Evolutionary conservation across 2,113 vertebrate species (phyloP).

Genomic region (Cyrtonyx montezumae): DNA sequence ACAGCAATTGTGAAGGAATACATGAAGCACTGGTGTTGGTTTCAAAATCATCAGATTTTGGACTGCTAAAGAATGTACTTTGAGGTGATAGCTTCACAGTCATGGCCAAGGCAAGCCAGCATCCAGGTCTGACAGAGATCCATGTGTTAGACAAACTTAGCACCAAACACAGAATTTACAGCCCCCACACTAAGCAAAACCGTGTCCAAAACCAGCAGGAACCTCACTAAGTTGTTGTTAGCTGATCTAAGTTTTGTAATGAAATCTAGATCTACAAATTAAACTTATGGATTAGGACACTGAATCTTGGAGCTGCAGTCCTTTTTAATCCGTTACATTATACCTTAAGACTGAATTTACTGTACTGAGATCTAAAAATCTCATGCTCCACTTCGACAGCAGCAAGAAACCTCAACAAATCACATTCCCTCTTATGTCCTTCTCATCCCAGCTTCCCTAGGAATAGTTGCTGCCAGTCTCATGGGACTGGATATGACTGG

Average conservation of each 20-base stretch:
- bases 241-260: background rate
- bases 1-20: background rate
- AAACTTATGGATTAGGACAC: background rate
- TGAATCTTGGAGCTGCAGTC: background rate
- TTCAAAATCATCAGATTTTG: background rate
- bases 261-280: background rate
- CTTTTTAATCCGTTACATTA: background rate
- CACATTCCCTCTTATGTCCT: background rate
- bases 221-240: background rate
- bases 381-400: background rate
- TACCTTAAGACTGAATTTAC: background rate
- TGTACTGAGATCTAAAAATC: background rate
- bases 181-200: background rate
- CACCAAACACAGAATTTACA: accelerated
- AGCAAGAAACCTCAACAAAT: background rate
- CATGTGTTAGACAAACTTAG: background rate
- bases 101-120: background rate
- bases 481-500: background rate
- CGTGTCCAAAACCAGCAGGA: background rate
- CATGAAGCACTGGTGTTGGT: background rate
- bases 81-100: background rate
- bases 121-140: background rate
- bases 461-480: background rate
- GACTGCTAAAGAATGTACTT: background rate
- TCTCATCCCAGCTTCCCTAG: background rate